These are phyloP conservation scores for Parazoanthus swiftii DNA, from an alignment of 92 coral and sea anemone species.

Conservation along the genomic window DNA sequence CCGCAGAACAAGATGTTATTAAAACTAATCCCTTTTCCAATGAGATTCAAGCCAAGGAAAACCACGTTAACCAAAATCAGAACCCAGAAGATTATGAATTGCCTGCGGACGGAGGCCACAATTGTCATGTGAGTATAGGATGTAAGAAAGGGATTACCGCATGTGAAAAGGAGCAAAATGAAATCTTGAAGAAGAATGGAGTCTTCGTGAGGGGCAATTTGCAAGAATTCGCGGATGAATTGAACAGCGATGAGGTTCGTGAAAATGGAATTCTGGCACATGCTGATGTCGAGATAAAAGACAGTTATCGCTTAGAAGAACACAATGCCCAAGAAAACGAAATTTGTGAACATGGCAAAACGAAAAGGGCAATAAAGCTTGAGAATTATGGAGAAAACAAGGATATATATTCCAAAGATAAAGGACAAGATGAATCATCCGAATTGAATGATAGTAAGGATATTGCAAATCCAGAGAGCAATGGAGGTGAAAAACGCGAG, in stretches of 20 bases:
- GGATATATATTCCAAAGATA: neutral
- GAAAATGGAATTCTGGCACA: neutral
- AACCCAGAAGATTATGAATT: neutral
- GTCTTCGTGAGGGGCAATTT: neutral
- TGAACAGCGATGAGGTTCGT: neutral
- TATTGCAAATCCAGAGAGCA: no score
- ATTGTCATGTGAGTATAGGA: neutral
- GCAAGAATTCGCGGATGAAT: neutral
- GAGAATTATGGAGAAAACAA: neutral
- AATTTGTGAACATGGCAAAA: neutral
- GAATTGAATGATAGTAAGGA: neutral
- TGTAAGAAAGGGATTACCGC: neutral
- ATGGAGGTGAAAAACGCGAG: neutral
- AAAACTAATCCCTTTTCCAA: neutral
- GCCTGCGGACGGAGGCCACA: conserved; percentile 18
- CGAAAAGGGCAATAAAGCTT: neutral
- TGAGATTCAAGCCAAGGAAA: conserved; percentile 20
- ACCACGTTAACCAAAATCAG: conserved; percentile 31
- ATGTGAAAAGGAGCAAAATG: conserved; percentile 16
- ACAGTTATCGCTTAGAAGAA: neutral
- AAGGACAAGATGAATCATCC: neutral
- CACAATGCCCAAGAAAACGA: neutral
- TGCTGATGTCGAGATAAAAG: neutral
- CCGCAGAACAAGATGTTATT: conserved; percentile 17
- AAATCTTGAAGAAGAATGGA: neutral